Conservation (phyloP, 2,888 invertebrate species). For the Orthosia cruda region DNA sequence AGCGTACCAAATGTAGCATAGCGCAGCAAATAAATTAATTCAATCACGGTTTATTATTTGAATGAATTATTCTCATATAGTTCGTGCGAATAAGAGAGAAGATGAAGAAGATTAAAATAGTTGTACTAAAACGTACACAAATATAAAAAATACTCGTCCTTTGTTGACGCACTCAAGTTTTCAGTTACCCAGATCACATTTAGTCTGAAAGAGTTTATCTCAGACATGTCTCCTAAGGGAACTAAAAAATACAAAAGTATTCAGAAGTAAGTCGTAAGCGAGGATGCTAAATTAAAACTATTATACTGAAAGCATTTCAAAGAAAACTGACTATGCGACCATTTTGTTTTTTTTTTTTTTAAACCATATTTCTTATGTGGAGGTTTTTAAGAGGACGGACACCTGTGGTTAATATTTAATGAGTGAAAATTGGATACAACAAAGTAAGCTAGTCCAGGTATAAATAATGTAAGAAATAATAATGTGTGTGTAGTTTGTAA, state of each 20-base stretch:
- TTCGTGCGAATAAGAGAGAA: neutral
- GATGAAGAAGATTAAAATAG: slow-evolving; percentile 22
- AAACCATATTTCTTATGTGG: slow-evolving; percentile 35
- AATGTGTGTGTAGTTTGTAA: neutral
- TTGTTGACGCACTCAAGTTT: slow-evolving; percentile 17
- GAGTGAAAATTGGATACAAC: slow-evolving; percentile 7
- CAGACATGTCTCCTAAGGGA: slow-evolving; percentile 36
- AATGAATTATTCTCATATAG: neutral
- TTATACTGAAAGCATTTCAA: slow-evolving; percentile 47
- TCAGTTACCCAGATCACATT: slow-evolving; percentile 44
- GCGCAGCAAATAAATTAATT: neutral
- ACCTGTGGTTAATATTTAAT: slow-evolving; percentile 4
- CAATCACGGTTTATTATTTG: neutral
- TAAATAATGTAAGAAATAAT: too few relatives aligned
- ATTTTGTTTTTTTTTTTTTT: slow-evolving; percentile 40
- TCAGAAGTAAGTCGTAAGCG: slow-evolving; percentile 37
- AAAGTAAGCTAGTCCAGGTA: neutral
- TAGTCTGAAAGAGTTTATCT: slow-evolving; percentile 45
- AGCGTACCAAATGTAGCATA: neutral
- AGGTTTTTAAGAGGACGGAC: slow-evolving; percentile 3
- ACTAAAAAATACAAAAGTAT: slow-evolving; percentile 47
- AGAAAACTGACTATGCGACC: slow-evolving; percentile 29
- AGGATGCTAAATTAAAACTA: slow-evolving; percentile 58
- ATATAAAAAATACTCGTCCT: slow-evolving; percentile 13
- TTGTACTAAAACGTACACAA: slow-evolving; percentile 2